Conservation (phyloP, 1,140 invertebrate species). For the Argopecten irradians region DNA sequence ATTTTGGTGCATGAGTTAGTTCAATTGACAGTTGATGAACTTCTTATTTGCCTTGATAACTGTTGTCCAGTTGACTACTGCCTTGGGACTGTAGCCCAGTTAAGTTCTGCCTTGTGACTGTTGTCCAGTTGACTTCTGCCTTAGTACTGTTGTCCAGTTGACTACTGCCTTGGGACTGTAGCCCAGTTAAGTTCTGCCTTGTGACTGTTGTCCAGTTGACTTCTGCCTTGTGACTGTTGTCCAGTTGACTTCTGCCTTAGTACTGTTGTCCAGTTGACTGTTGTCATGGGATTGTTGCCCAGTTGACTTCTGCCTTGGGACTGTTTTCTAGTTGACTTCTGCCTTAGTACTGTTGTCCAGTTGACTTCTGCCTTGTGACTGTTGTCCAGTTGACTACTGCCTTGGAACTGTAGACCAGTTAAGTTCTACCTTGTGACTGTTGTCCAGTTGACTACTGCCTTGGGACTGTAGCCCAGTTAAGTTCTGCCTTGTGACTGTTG, state of each 20-base stretch:
- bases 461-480: too few species aligned
- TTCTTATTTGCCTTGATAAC: too few species aligned
- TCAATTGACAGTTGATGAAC: too few species aligned
- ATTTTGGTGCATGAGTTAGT: too few species aligned
- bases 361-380: not conserved
- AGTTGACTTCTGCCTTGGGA: not conserved
- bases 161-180: not conserved
- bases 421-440: not conserved
- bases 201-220: not conserved
- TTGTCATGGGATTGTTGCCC: not conserved
- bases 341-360: not conserved
- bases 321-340: not conserved
- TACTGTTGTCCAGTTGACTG: not conserved
- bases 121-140: not conserved
- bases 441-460: not conserved
- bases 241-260: not conserved
- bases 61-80: too few species aligned
- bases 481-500: too few species aligned
- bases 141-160: not conserved
- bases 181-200: not conserved
- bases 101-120: too few species aligned
- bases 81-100: too few species aligned
- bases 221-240: not conserved
- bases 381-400: not conserved
- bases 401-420: too few species aligned